phyloP scores from a whole-genome alignment of 2,888 invertebrate species.

The Cartodere bifasciata region DNA sequence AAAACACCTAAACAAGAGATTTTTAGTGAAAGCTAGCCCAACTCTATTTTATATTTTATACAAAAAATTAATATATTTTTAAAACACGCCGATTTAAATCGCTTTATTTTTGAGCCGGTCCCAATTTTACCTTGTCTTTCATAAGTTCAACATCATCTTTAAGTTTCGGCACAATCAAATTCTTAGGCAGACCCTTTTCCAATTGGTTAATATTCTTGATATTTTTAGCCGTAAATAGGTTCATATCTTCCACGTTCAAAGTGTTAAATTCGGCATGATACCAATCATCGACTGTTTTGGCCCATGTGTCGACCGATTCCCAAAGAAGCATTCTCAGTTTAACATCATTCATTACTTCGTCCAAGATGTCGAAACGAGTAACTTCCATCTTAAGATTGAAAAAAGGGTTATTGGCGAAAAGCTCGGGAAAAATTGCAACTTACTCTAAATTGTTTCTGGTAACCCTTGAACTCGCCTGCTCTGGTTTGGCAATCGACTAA shows the following conservation, averaged over 20 bases:
- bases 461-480: conserved; percentile 62
- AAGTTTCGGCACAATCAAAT: conserved; percentile 64
- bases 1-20: too few species aligned
- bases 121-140: conserved; percentile 59
- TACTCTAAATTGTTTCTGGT: conserved; percentile 79
- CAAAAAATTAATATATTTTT: too few species aligned
- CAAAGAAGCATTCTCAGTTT: conserved; percentile 69
- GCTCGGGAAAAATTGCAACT: conserved; percentile 9
- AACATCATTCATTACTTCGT: conserved; percentile 67
- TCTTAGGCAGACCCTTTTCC: conserved; percentile 72
- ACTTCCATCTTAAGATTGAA: conserved; percentile 54
- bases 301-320: conserved; percentile 68
- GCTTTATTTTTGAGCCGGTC: too few species aligned
- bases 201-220: conserved; percentile 62
- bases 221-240: conserved; percentile 48
- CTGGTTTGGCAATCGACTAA: conserved; percentile 50
- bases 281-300: conserved; percentile 52
- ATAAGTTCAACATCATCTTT: conserved; percentile 67
- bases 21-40: too few species aligned
- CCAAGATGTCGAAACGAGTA: conserved; percentile 67
- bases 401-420: background rate
- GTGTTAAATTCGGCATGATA: conserved; percentile 46
- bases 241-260: conserved; percentile 63
- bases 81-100: too few species aligned
- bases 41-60: too few species aligned